Evolutionary conservation across 2,888 invertebrate species (phyloP), one percentile per base, ranked within the genome.

Genomic region (Napeogenes sylphis): DNA sequence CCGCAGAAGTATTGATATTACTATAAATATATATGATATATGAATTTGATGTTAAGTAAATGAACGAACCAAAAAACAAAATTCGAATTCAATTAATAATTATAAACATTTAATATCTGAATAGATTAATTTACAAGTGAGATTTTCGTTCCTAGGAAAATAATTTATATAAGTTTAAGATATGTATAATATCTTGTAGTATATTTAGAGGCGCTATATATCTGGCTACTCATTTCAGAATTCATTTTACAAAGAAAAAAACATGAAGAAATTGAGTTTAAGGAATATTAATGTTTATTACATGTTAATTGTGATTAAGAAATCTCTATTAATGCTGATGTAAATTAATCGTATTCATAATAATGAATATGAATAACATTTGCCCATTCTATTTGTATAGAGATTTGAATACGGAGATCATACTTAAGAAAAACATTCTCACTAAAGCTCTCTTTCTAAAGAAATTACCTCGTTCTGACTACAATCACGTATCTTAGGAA

Each of bases 401-500:
- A 51, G 12, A 30, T 51, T 51, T 30, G 10, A 30, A 2, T 30
- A 42, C 42, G 3, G 8, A 8, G 42, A 42, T 51, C 21, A 30
- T 30, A 51, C 21, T 51, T 21, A 8, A 51, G 21, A 21, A 21
- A 8, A 51, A 51, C 8, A 30, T 51, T 51, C 30, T 21, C 30
- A 21, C 51, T 30, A 21, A 51, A 10, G 51, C 10, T 51, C 14
- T 8, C n/a, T 30, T 30, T 51, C 3, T 6, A 47, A 47, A 42
- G 42, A 51, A 47, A 47, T n/a, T 6, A 47, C 30, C 30, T 51
- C 51, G 51, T 51, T 51, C 21, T 51, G 10, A 51, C 51, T 53
- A 53, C 56, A 62, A 62, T 62, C 64, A 67, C 64, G 67, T 67
- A 61, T 64, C 54, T 45, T 30, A 58, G 38, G 56, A 62, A 60